Conservation (phyloP, 2,797 vertebrate genomes). For the Alouatta caraya region DNA sequence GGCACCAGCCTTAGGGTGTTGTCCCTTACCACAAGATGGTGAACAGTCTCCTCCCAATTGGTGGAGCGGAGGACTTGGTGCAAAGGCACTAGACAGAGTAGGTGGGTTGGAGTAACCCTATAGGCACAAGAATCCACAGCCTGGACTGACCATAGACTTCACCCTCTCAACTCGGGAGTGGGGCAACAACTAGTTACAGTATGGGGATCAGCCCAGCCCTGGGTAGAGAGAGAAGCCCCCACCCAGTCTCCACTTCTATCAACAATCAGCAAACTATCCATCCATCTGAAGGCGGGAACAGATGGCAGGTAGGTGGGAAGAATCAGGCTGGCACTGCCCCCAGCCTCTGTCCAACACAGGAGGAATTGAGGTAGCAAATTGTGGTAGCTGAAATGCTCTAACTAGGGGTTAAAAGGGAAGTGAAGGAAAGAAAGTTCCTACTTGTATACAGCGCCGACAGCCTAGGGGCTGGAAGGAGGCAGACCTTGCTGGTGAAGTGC, state of each 20-base stretch:
- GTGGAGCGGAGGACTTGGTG: not conserved
- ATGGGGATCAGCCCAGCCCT: not conserved
- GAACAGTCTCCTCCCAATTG: not conserved
- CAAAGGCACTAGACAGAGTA: conserved; percentile 1
- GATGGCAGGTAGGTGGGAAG: conserved; percentile 24
- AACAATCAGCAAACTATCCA: conserved; percentile 33
- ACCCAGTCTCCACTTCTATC: not conserved
- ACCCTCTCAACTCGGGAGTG: not conserved
- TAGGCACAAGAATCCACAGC: not conserved
- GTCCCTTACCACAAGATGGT: not conserved
- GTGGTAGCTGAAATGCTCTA: conserved; percentile 82
- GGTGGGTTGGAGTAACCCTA: not conserved
- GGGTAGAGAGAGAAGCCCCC: conserved; percentile 20
- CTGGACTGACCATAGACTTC: not conserved
- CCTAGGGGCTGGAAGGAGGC: conserved; percentile 57
- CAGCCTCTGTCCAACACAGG: conserved; percentile 63
- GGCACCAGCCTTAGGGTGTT: conserved; percentile 24
- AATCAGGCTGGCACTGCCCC: conserved; percentile 47
- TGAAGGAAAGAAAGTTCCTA: conserved; percentile 46
- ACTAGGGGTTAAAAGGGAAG: conserved; percentile 62
- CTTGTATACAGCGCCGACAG: conserved; percentile 30
- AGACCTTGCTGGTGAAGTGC: conserved; percentile 72
- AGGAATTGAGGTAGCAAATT: conserved; percentile 86
- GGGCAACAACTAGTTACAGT: not conserved
- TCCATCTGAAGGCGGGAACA: conserved; percentile 18